phyloP scores from a whole-genome alignment of 2,797 vertebrate genomes.

The Allochrocebus solatus region DNA sequence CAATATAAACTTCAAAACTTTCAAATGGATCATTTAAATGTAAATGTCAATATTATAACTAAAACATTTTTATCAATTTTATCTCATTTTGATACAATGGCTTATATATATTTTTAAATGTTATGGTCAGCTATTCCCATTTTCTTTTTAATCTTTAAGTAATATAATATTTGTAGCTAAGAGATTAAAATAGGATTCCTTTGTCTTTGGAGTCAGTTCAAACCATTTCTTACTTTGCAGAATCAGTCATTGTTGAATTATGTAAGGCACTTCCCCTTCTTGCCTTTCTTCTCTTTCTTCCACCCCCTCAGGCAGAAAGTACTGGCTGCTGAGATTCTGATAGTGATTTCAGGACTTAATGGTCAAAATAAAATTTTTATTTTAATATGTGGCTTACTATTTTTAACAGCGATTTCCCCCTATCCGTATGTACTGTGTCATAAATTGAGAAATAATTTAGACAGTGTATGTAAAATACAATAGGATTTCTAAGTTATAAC shows the following conservation, averaged over 20 bases:
- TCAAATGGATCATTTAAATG: neutral
- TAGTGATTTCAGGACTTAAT: neutral
- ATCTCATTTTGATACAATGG: slow-evolving; percentile 1
- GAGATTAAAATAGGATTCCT: slow-evolving; percentile 30
- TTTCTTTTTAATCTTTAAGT: slow-evolving; percentile 7
- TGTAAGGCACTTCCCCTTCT: slow-evolving; percentile 56
- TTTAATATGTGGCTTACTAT: neutral
- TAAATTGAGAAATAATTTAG: slow-evolving; percentile 22
- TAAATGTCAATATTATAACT: neutral
- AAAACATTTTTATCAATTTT: slow-evolving; percentile 1
- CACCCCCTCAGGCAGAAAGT: slow-evolving; percentile 45
- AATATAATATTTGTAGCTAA: neutral
- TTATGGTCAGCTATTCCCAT: neutral
- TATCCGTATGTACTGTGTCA: neutral
- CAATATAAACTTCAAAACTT: neutral
- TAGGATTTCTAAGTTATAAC: neutral
- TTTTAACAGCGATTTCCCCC: neutral
- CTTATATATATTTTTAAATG: slow-evolving; percentile 27
- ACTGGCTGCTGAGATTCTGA: slow-evolving; percentile 7
- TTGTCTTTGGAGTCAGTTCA: slow-evolving; percentile 69
- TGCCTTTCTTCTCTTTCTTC: slow-evolving; percentile 56
- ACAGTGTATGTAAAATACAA: neutral
- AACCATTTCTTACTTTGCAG: slow-evolving; percentile 45
- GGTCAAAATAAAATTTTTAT: slow-evolving; percentile 5
- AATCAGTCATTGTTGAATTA: slow-evolving; percentile 65